phyloP scores from a whole-genome alignment of 2,797 vertebrate species.

The Hippocampus kuda region DNA sequence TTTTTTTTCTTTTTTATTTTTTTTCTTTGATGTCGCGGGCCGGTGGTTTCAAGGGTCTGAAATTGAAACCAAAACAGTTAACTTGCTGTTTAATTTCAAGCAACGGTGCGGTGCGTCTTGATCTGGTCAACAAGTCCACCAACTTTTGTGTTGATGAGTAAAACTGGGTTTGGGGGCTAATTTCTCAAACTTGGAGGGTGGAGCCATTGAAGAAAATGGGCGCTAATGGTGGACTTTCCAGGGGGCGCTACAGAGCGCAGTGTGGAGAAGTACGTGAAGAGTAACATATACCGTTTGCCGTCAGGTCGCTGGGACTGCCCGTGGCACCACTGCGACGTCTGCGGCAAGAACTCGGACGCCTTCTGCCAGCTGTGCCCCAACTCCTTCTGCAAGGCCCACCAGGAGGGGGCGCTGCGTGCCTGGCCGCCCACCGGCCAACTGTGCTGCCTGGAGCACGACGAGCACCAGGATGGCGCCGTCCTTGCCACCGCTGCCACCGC shows the following conservation, averaged over 20 bases:
- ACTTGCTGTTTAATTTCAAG: too few relatives aligned
- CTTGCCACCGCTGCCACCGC: background rate
- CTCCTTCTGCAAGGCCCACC: conserved; percentile 92
- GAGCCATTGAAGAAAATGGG: too few relatives aligned
- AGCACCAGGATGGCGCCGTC: conserved; percentile 33
- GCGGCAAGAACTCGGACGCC: conserved; percentile 82
- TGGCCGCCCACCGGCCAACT: conserved; percentile 67
- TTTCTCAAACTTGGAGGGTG: too few relatives aligned
- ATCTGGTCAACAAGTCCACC: background rate
- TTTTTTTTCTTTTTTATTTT: background rate
- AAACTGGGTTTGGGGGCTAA: background rate
- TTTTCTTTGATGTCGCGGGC: background rate
- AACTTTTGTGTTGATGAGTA: background rate
- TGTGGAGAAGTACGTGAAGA: too few relatives aligned
- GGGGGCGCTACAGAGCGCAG: too few relatives aligned
- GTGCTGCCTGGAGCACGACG: conserved; percentile 87
- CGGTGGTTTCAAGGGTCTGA: too few relatives aligned
- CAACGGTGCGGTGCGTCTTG: too few relatives aligned
- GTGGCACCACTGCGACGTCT: conserved; percentile 98
- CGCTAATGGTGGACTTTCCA: too few relatives aligned
- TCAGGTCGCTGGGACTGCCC: conserved; percentile 97
- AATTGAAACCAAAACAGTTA: too few relatives aligned
- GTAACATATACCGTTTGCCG: background rate
- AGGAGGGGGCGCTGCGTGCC: conserved; percentile 74
- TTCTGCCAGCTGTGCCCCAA: conserved; percentile 97